Base-by-base conservation (phyloP, 2,797 vertebrate genomes). In the Gambusia yucatana region DNA sequence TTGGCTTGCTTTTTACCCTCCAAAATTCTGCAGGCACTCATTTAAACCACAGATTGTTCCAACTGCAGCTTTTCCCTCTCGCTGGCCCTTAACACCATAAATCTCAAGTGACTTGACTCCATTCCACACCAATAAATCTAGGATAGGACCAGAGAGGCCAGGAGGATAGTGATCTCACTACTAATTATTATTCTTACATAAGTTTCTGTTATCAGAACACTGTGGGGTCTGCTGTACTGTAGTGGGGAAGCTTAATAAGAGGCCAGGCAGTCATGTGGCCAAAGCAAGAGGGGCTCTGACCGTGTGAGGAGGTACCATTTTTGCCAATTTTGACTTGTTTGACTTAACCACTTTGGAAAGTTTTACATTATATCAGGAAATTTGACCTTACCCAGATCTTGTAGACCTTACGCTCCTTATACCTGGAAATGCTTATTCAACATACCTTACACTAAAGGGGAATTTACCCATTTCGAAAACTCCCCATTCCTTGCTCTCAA, bases 121-220 rank as follows among this genome's bases (percentile, higher is more conserved):
- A 77, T 78, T 82, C 73, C 86, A 65, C 88, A 77, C 76, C 55
- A 73, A 2, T 87, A 79, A 82, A 61, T 55, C 77, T 43, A 25
- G 16, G 65, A 81, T 17, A 22, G 28, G 75, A 76, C 76, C 47
- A 36, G n/a, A 65, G 75, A 73, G 80, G 61, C 67, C 73, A 43
- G 28, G 17, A 77, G 69, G 74, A 89, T 80, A 84, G 80, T 90
- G 89, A 93, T 88, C 88, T 95, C 92, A 92, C 86, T 85, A 41
- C 59, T 79, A 78, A 67, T 80, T 77, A 77, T 87, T 73, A 80
- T 86, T 85, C 82, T 92, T 92, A 87, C 84, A 82, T 91, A 93
- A 22, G 65, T 77, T 84, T 88, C 78, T 87, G 87, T 80, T 65
- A 77, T 78, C 72, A 73, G 80, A 88, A 88, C 76, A 91, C 88